Evolutionary conservation across 2,113 vertebrate species (phyloP).

Genomic region (Megaceryle maxima): DNA sequence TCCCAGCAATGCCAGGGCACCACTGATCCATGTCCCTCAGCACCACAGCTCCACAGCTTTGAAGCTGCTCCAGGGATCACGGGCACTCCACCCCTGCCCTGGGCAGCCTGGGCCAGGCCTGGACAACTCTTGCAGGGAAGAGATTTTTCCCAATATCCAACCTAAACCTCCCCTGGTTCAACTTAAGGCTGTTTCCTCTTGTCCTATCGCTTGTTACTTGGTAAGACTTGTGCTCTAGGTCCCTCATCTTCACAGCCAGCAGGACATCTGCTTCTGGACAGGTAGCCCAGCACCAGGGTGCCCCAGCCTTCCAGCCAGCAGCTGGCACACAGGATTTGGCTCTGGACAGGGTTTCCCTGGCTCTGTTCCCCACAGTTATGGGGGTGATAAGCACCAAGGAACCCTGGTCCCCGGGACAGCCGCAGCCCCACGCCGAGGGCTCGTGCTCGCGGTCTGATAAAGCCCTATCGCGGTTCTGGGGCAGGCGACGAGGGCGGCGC

Average conservation of each 20-base stretch:
- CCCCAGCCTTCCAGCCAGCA: not conserved
- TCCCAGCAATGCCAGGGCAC: not conserved
- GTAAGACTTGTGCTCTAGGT: not conserved
- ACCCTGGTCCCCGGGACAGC: not conserved
- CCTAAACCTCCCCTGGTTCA: not conserved
- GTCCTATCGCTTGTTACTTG: not conserved
- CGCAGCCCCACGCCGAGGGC: accelerated
- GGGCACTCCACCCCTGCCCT: not conserved
- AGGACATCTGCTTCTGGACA: accelerated
- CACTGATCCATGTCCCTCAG: not conserved
- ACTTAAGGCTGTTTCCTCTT: not conserved
- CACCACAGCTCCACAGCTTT: not conserved
- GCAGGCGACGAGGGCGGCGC: accelerated
- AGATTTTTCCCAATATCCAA: not conserved
- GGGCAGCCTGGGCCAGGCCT: not conserved
- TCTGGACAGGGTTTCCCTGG: not conserved
- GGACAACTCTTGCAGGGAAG: not conserved
- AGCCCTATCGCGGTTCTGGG: not conserved
- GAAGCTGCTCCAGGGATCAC: not conserved
- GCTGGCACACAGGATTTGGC: not conserved
- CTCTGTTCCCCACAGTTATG: accelerated
- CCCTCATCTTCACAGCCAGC: accelerated
- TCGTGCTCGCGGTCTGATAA: accelerated
- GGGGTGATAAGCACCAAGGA: not conserved
- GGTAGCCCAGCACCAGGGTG: not conserved